Evolutionary conservation across 2,113 vertebrate species (phyloP).

Genomic region (Melanerpes formicivorus): DNA sequence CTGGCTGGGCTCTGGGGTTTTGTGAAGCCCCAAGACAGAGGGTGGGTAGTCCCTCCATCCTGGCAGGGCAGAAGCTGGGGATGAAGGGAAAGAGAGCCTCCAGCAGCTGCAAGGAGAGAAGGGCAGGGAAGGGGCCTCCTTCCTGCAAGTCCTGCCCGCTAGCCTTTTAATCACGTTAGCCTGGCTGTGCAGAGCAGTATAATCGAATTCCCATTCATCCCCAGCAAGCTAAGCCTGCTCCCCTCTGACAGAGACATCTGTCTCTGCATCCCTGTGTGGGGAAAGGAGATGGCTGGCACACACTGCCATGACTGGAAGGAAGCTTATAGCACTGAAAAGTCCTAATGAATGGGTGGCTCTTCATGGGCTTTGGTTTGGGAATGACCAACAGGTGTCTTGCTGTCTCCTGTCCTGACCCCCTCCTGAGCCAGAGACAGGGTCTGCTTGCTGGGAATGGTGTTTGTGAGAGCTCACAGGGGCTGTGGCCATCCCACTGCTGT

Average conservation of each 20-base stretch:
- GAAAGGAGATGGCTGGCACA: background rate
- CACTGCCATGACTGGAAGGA: rapidly evolving
- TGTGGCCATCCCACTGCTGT: background rate
- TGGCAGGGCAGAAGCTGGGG: background rate
- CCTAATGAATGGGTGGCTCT: background rate
- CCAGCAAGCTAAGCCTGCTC: background rate
- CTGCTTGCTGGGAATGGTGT: slow-evolving; percentile 32
- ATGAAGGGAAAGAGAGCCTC: background rate
- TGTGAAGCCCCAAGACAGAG: background rate
- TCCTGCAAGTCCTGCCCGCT: background rate
- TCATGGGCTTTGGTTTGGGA: background rate
- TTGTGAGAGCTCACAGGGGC: background rate
- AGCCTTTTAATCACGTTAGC: slow-evolving; percentile 30
- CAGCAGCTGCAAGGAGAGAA: background rate
- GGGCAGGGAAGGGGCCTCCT: background rate
- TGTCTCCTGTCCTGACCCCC: background rate
- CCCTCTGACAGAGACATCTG: slow-evolving; percentile 3
- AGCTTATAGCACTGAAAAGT: background rate
- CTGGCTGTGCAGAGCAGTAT: slow-evolving; percentile 1
- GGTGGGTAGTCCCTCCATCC: background rate
- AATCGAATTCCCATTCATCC: slow-evolving; percentile 52
- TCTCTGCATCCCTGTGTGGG: background rate
- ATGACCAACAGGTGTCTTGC: background rate
- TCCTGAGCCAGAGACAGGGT: background rate
- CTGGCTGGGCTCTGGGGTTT: background rate